Evolutionary conservation across 2,888 invertebrate genomes (phyloP).

Genomic region (Drosophila flavopinicola): DNA sequence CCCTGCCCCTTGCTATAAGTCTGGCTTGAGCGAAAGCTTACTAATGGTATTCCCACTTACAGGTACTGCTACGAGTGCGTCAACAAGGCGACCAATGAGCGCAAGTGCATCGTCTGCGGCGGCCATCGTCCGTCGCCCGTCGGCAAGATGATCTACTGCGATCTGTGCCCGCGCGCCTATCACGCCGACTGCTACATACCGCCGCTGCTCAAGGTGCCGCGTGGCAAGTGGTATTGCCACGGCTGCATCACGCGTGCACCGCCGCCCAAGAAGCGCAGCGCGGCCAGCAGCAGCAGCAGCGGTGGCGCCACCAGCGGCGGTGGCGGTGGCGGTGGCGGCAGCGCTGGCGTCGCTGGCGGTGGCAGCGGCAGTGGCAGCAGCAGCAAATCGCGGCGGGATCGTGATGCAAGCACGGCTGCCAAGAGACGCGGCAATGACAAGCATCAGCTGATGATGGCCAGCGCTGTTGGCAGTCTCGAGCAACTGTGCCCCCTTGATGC

Average conservation of each 20-base stretch:
- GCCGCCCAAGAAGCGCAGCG: conserved; percentile 87
- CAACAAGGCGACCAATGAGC: conserved; percentile 95
- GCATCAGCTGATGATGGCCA: conserved; percentile 50
- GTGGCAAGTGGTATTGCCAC: conserved; percentile 95
- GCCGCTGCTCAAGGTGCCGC: conserved; percentile 91
- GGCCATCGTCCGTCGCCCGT: conserved; percentile 86
- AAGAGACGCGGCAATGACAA: conserved; percentile 68
- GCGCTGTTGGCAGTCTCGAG: conserved; percentile 45
- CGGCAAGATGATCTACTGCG: conserved; percentile 91
- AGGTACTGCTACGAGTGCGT: conserved; percentile 98
- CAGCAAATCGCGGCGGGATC: conserved; percentile 85
- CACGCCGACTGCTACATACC: conserved; percentile 97
- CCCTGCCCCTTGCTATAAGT: neutral
- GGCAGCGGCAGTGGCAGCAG: conserved; percentile 83
- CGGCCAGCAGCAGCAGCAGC: conserved; percentile 69
- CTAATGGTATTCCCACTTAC: too few relatives aligned
- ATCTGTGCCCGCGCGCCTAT: conserved; percentile 95
- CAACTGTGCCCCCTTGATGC: conserved; percentile 49
- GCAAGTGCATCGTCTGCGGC: conserved; percentile 97
- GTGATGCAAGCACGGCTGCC: conserved; percentile 76
- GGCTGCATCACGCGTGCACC: conserved; percentile 94
- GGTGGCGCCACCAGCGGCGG: conserved; percentile 10
- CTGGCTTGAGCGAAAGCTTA: too few relatives aligned
- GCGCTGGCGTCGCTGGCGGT: conserved; percentile 50
- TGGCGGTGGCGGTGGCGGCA: conserved; percentile 56